Percentiles rank a stretch among this genome's conserved stretches.
These are phyloP conservation scores for Drosophila setifemur DNA, from an alignment of 1,140 invertebrate genomes.

Conservation along the genomic window DNA sequence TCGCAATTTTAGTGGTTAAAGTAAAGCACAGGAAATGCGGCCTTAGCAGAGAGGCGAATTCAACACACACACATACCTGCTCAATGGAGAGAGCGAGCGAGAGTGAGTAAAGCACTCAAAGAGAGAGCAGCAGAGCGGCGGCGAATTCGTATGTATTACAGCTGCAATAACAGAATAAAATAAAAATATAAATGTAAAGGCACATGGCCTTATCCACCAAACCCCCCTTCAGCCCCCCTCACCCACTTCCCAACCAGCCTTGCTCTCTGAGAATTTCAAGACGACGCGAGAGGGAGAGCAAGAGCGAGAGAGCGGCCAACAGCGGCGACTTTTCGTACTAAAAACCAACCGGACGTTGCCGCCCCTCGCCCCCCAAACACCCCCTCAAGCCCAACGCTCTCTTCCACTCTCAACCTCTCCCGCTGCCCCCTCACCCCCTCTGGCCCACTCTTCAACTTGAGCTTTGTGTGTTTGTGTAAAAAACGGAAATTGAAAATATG, in stretches of 20 bases:
- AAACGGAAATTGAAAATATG: constrained; percentile 83
- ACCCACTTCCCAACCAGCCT: not conserved
- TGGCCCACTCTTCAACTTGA: not conserved
- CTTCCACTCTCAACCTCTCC: not conserved
- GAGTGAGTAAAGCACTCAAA: not conserved
- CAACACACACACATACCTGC: not conserved
- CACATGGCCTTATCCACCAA: constrained; percentile 32
- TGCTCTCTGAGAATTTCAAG: too few species aligned
- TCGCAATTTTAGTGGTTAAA: too few species aligned
- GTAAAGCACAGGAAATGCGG: constrained; percentile 33
- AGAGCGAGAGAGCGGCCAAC: constrained; percentile 20
- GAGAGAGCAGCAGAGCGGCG: not conserved
- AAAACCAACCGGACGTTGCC: constrained; percentile 79
- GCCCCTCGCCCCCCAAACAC: constrained; percentile 31
- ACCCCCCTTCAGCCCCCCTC: not conserved
- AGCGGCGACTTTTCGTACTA: constrained; percentile 66
- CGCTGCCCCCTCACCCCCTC: not conserved
- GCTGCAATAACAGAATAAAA: constrained; percentile 15
- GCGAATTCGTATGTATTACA: constrained; percentile 30
- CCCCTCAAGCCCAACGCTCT: constrained; percentile 10
- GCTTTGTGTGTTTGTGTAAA: constrained; percentile 51
- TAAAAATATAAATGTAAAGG: constrained; percentile 27
- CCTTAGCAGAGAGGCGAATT: constrained; percentile 17
- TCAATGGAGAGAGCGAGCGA: not conserved
- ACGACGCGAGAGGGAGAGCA: not conserved